Base-by-base conservation (phyloP, 2,113 vertebrate species). In the Casuarius casuarius region DNA sequence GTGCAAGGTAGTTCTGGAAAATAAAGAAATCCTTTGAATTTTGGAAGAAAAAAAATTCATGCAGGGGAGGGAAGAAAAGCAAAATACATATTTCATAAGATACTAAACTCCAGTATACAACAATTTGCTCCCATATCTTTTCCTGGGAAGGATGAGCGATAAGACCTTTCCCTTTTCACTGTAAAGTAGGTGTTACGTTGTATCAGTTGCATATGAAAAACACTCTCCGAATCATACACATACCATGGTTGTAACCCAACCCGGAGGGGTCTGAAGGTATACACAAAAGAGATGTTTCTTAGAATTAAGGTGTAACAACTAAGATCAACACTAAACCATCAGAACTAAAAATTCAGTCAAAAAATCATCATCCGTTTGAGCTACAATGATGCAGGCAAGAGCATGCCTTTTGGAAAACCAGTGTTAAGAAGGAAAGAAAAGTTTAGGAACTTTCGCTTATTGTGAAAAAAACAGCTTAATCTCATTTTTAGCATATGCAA, bases 1-100 rank as follows among this genome's bases (percentile, higher is more conserved):
- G 18, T 7, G 17, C 17, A 0, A 35, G 3, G 4, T 7, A 48
- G 4, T 21, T 51, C 87, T 95, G 84, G 23, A 92, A 91, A 25
- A 75, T 0, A 51, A 15, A 35, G 38, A 8, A 20, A 7, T 8
- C 2, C 12, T 28, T 48, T 8, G 2, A 7, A 5, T 26, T 0
- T 16, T 12, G 14, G 7, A 79, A 68, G 15, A 40, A 63, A 92
- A 92, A 73, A 3, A 25, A 15, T 42, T 13, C 3, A 9, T 0
- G 5, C 0, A 58, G 3, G 2, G 4, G 9, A 18, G 48, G 48
- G 13, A 11, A 23, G 33, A 16, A 6, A 65, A 62, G 29, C 16
- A 14, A 58, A 35, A 22, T 1, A 29, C 23, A 20, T 2, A 51
- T 15, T 71, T 26, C 2, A 0, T n/a, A 25, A 40, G 48, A 58